Evolutionary conservation across 2,113 vertebrate species (phyloP), one percentile per base, ranked within the genome.

Genomic region (Micromys minutus): DNA sequence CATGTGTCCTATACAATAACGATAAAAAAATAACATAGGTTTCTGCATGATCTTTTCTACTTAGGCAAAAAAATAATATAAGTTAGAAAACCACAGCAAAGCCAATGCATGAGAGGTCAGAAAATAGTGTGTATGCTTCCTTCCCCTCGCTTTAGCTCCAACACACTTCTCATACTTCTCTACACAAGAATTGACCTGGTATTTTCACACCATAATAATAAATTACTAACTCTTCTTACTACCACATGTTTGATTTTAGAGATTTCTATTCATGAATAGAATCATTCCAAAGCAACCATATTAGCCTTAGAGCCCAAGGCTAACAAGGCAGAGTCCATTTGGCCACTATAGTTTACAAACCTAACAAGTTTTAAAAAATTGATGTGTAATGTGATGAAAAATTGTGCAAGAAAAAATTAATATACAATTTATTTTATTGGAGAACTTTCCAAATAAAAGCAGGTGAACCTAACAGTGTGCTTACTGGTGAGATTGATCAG

Each of bases 341-440:
- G 50, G 22, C 3, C 71, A n/a, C 47, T 42, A 1, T 7, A 36
- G 81, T 93, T 94, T 91, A 75, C n/a, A 81, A 95, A 93, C 17
- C 45, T 10, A 45, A 50, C 57, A 93, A 65, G 26, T 8, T 88
- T 29, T 65, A 55, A 90, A 76, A 80, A 52, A 12, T 19, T 88
- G 4, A 52, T 24, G 1, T 24, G n/a, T 42, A 86, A 83, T 63
- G 16, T 65, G 16, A 87, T 76, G 71, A 87, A 26, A 88, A 47
- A 4, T 75, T 65, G 5, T 26, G 65, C 10, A 85, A 67, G 65
- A 93, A 97, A 93, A 93, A 93, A 85, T 84, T 39, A 94, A 69
- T 72, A 0, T 55, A 21, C 2, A 11, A 79, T 21, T 95, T 90
- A 13, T 24, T 76, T 90, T 13, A 95, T 55, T 29, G 71, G 47